phyloP scores from a whole-genome alignment of 2,113 vertebrate genomes.

The Trochalopteron elliotii region DNA sequence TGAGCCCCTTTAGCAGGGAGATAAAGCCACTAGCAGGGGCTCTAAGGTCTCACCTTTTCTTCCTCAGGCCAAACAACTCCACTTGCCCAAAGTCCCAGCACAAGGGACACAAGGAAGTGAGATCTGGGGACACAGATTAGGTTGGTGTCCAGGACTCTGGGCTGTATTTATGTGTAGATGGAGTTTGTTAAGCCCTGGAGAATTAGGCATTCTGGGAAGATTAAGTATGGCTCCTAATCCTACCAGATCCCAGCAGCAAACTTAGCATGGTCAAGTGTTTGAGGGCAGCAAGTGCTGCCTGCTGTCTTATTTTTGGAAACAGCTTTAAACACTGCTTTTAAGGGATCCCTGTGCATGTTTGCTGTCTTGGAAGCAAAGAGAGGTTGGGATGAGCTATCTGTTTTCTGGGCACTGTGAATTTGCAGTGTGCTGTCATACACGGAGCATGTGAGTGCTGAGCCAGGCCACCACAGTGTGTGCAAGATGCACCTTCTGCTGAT shows the following conservation, averaged over 20 bases:
- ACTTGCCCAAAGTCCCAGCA: neutral
- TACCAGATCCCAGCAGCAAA: neutral
- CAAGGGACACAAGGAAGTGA: neutral
- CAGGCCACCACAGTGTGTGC: accelerated
- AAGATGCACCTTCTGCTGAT: neutral
- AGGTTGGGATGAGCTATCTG: neutral
- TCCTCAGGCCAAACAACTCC: neutral
- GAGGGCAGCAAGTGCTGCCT: neutral
- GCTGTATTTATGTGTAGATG: neutral
- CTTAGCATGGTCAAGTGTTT: neutral
- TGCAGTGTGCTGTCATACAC: neutral
- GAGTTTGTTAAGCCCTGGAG: neutral
- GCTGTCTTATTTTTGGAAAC: neutral
- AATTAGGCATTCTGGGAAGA: neutral
- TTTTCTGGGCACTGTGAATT: neutral
- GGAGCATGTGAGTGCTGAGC: neutral
- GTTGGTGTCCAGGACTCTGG: neutral
- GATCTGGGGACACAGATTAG: accelerated
- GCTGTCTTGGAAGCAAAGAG: neutral
- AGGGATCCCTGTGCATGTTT: neutral
- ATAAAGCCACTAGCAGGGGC: neutral
- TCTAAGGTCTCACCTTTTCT: neutral
- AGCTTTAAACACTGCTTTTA: neutral
- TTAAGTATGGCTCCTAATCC: conserved; percentile 3
- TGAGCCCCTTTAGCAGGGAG: neutral